A percentile compares a stretch with the other conserved stretches of the same genome.
These are phyloP conservation scores for Thalassoma bifasciatum DNA, from an alignment of 2,113 vertebrate genomes.

Conservation along the genomic window DNA sequence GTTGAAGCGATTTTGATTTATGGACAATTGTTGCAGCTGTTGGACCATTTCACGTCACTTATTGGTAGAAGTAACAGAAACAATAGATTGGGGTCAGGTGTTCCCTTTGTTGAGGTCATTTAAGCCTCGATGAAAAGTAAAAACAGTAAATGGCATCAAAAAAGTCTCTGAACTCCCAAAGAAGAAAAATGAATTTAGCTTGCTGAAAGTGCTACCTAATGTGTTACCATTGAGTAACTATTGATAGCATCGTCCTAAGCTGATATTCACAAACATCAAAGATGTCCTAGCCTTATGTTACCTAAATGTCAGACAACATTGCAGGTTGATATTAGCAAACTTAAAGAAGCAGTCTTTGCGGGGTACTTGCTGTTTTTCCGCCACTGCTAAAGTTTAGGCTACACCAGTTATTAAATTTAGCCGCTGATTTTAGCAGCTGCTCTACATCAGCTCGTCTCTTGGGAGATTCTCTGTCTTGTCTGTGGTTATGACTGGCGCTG, in stretches of 20 bases:
- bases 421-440: constrained; percentile 48
- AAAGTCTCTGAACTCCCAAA: no score
- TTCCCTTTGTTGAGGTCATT: background rate
- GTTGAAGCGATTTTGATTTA: constrained; percentile 37
- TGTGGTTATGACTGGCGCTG: constrained; percentile 58
- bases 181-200: no score
- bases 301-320: background rate
- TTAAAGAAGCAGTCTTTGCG: no score
- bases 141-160: background rate
- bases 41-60: constrained; percentile 4
- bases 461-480: constrained; percentile 54
- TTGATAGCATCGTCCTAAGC: no score
- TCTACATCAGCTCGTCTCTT: constrained; percentile 31
- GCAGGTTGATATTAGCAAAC: background rate
- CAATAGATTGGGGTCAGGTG: background rate
- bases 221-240: background rate
- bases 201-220: background rate
- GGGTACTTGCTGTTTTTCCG: background rate
- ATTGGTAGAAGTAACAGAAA: constrained; percentile 7
- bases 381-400: constrained; percentile 3
- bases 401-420: constrained; percentile 1
- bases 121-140: background rate
- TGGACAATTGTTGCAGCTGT: constrained; percentile 35
- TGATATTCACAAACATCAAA: no score
- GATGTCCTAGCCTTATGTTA: background rate